Percentiles rank a stretch among this genome's conserved stretches.
Evolutionary conservation across 2,797 vertebrate genomes (phyloP).

Genomic region (Mormyrus proboscirostris): DNA sequence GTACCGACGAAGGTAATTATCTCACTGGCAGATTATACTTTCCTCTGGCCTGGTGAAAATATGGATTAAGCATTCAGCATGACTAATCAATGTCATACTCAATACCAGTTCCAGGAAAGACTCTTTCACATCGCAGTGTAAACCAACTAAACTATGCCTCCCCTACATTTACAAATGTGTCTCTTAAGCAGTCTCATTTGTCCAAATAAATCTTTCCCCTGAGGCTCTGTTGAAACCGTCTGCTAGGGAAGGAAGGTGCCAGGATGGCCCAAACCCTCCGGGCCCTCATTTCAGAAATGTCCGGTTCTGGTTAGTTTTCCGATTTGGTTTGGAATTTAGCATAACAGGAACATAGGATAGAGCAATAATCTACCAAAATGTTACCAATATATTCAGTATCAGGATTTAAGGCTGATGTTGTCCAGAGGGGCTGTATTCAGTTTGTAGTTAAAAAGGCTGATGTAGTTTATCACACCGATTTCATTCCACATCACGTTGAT

Average conservation of each 20-base stretch:
- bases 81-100: conserved; percentile 13
- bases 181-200: conserved; percentile 4
- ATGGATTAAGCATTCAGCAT: not conserved
- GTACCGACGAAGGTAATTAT: not conserved
- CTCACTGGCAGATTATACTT: not conserved
- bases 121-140: conserved; percentile 1
- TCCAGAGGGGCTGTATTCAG: not conserved
- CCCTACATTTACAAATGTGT: conserved; percentile 16
- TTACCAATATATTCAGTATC: not conserved
- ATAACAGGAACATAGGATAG: not conserved
- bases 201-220: conserved; percentile 18
- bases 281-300: not conserved
- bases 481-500: not conserved
- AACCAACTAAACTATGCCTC: conserved; percentile 2
- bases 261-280: not conserved
- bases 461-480: not conserved
- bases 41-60: not conserved
- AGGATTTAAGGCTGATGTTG: not conserved
- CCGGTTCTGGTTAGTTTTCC: not conserved
- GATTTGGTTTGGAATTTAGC: not conserved
- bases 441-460: not conserved
- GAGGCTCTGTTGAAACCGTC: not conserved
- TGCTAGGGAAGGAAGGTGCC: not conserved
- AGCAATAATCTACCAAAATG: not conserved
- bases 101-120: conserved; percentile 11